A percentile compares a stretch with the other conserved stretches of the same genome.
These are phyloP conservation scores for Batillaria attramentaria DNA, from an alignment of 1,140 invertebrate species.

Conservation along the genomic window DNA sequence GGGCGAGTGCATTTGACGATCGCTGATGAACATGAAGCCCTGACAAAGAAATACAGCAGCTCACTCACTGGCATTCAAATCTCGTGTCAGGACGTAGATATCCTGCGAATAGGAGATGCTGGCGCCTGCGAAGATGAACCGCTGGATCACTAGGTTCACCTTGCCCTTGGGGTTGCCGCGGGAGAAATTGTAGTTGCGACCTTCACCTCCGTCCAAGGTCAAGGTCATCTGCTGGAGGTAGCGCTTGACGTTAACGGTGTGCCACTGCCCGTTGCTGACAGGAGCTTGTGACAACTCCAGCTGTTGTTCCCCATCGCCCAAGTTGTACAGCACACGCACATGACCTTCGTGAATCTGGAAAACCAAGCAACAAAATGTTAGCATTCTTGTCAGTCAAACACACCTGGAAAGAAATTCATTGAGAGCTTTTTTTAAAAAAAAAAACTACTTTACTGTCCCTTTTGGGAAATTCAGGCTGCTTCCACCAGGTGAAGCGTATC, in stretches of 20 bases:
- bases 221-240: constrained; percentile 95
- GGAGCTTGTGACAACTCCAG: constrained; percentile 91
- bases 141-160: constrained; percentile 27
- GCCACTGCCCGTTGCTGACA: constrained; percentile 98
- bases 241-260: constrained; percentile 84
- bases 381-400: too few species aligned
- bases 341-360: constrained; percentile 87
- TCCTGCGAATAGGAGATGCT: constrained; percentile 32
- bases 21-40: not conserved
- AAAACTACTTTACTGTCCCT: too few species aligned
- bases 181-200: constrained; percentile 93
- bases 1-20: too few species aligned
- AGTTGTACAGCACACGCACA: constrained; percentile 81
- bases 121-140: constrained; percentile 28
- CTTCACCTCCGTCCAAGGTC: constrained; percentile 95
- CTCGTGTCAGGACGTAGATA: constrained; percentile 9
- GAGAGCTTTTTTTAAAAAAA: too few species aligned
- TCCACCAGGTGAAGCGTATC: too few species aligned
- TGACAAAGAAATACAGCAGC: not conserved
- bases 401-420: too few species aligned
- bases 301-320: constrained; percentile 88
- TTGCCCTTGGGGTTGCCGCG: constrained; percentile 39
- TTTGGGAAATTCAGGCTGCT: too few species aligned
- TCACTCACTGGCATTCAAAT: constrained; percentile 28
- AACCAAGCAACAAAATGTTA: too few species aligned